Evolutionary conservation across 1,140 invertebrate genomes (phyloP), one percentile per base, ranked within the genome.

Genomic region (Halictus rubicundus): DNA sequence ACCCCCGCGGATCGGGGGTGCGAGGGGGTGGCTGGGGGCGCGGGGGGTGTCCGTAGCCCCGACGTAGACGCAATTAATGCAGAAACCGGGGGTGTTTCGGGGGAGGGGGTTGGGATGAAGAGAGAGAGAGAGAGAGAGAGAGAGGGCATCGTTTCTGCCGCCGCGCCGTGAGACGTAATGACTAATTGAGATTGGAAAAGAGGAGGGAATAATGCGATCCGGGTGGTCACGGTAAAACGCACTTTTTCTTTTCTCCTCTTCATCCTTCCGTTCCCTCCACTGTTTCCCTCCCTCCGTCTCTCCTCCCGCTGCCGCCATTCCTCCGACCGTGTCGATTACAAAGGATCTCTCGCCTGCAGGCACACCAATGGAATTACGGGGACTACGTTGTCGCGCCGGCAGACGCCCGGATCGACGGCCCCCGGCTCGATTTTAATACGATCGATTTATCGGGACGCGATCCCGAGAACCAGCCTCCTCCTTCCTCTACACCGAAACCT

Each of bases 111-210:
- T 32, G 32, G 32, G 32, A n/a, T n/a, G n/a, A n/a, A n/a, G n/a
- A 32, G 32, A 32, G 5, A 32, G 32, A 32, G 32, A 32, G 32
- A 63, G 52, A 80, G 83, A 77, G 81, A 83, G 84, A 7, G 8
- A 46, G 77, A 86, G 84, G 84, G 85, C 83, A 86, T 86, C 84
- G 81, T 39, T 16, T 60, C 84, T 77, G 81, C 77, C 75, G 54
- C 49, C 14, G 52, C 42, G 68, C 46, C 74, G 75, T 83, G 78
- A 87, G 85, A 87, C 85, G 85, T 87, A 87, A 87, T 87, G 85
- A 87, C 85, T 87, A 87, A 87, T 87, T 87, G 85, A 87, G 85
- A 87, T 87, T 72, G 82, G 85, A 84, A 84, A 81, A 78, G 81
- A 77, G 73, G 54, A 68, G 76, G 78, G 75, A 77, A 83, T 87